Evolutionary conservation across 2,888 invertebrate genomes (phyloP).

Genomic region (Ischnura elegans): DNA sequence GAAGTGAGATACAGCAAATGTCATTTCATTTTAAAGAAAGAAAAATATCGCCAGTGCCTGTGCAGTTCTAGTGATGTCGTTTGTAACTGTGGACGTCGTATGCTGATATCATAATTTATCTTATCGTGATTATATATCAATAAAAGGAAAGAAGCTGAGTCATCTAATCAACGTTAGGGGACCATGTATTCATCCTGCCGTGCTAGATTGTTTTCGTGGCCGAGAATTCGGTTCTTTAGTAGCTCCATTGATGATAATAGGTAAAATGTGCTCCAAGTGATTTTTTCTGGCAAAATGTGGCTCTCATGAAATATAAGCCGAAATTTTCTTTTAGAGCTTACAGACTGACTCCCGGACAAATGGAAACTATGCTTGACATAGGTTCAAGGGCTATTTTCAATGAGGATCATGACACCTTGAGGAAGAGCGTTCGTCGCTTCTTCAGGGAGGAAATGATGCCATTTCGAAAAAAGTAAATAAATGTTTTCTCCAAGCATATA

Average conservation of each 20-base stretch:
- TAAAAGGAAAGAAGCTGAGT: neutral
- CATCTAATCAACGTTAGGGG: neutral
- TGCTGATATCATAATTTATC: no score
- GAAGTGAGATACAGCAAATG: no score
- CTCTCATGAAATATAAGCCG: neutral
- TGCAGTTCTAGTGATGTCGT: no score
- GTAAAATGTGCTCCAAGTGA: neutral
- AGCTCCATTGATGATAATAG: neutral
- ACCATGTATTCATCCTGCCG: neutral
- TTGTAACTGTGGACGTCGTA: no score
- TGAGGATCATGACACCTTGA: conserved; percentile 42
- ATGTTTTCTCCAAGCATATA: neutral
- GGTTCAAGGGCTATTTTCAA: conserved; percentile 41
- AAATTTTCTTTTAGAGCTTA: neutral
- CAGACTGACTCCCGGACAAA: conserved; percentile 41
- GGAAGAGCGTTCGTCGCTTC: conserved; percentile 43
- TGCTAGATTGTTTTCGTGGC: neutral
- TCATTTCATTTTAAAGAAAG: no score
- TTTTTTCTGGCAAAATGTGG: neutral
- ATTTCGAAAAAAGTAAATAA: conserved; percentile 37
- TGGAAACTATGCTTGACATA: conserved; percentile 44
- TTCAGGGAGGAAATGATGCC: conserved; percentile 52
- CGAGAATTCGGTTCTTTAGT: neutral
- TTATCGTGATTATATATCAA: neutral
- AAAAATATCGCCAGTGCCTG: no score